Conservation (phyloP, 2,888 invertebrate genomes). For the Eristalinus aeneus region DNA sequence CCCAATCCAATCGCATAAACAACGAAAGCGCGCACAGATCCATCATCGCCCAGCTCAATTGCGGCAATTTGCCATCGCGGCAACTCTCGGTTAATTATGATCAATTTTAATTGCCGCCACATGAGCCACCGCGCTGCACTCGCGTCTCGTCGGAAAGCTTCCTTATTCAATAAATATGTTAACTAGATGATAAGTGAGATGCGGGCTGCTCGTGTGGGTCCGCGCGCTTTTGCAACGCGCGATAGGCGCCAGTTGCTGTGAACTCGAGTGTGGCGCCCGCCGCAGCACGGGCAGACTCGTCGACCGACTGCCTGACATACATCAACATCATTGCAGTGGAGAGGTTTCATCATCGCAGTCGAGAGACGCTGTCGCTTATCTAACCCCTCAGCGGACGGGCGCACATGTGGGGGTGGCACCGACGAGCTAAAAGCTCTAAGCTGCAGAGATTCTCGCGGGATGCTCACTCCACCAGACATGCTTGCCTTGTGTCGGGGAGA, state of each 20-base stretch:
- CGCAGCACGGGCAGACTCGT: conserved; percentile 38
- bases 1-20: conserved; percentile 50
- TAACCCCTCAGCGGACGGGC: not conserved
- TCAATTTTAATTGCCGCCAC: conserved; percentile 48
- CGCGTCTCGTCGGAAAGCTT: conserved; percentile 51
- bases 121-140: conserved; percentile 11
- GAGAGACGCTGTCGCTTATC: not conserved
- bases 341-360: conserved; percentile 41
- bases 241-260: conserved; percentile 66
- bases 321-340: conserved; percentile 42
- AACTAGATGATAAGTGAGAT: conserved; percentile 55
- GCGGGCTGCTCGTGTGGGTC: conserved; percentile 1
- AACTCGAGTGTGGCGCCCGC: conserved; percentile 59
- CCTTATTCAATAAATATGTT: conserved; percentile 67
- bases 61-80: conserved; percentile 44
- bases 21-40: conserved; percentile 30
- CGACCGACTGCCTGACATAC: conserved; percentile 52
- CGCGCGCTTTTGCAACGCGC: conserved; percentile 39
- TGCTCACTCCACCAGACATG: not conserved
- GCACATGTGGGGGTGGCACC: not conserved
- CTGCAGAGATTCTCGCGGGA: not conserved
- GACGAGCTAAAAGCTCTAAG: not conserved
- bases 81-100: conserved; percentile 63
- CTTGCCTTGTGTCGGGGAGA: no score
- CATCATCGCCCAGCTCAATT: conserved; percentile 24